These are phyloP conservation scores for Hybognathus amarus DNA, from an alignment of 2,797 vertebrate species.

Conservation along the genomic window DNA sequence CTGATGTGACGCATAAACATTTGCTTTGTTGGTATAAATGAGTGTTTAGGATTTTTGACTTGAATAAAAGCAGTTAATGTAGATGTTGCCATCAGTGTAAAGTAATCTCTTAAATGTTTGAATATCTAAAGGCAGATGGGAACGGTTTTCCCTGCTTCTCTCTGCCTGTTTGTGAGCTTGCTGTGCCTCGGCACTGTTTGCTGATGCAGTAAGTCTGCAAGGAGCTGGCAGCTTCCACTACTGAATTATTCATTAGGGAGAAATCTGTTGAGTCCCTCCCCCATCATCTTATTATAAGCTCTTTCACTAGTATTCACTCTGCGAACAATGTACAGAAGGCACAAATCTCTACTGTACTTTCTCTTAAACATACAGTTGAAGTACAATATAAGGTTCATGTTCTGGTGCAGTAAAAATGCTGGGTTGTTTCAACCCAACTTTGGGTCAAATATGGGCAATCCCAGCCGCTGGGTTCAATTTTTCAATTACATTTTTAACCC, in stretches of 20 bases:
- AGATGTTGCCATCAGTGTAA: background rate
- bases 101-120: background rate
- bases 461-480: too few species aligned
- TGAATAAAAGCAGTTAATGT: background rate
- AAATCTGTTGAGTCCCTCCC: constrained; percentile 22
- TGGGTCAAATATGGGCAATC: too few species aligned
- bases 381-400: background rate
- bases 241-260: constrained; percentile 43
- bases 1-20: background rate
- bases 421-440: too few species aligned
- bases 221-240: constrained; percentile 39
- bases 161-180: constrained; percentile 43
- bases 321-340: background rate
- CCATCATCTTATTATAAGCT: constrained; percentile 2
- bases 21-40: background rate
- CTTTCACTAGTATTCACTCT: background rate
- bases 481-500: too few species aligned
- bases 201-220: constrained; percentile 50
- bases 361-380: background rate
- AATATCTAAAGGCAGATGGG: background rate
- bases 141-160: constrained; percentile 27
- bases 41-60: background rate
- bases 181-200: constrained; percentile 46
- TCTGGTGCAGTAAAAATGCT: too few species aligned
- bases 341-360: background rate